Evolutionary conservation across 2,888 invertebrate genomes (phyloP).

Genomic region (Tetramorium bicarinatum): DNA sequence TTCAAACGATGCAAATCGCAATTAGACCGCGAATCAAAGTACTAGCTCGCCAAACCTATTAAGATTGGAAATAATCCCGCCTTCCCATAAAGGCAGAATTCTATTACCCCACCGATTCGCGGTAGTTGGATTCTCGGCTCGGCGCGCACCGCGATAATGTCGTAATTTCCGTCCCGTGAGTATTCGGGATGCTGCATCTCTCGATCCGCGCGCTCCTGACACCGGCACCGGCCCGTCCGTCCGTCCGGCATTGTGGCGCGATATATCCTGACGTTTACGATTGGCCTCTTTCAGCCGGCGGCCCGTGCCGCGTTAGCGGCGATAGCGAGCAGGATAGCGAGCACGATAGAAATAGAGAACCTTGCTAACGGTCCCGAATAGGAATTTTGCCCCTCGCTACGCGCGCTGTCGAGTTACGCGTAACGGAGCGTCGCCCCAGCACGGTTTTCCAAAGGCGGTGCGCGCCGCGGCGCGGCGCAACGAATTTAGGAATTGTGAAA

Average conservation of each 20-base stretch:
- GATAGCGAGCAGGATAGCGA: conserved; percentile 21
- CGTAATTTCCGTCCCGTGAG: conserved; percentile 11
- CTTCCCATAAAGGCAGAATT: conserved; percentile 18
- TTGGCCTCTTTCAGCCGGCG: conserved; percentile 29
- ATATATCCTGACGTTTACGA: conserved; percentile 29
- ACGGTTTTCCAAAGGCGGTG: conserved; percentile 20
- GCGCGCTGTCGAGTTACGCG: conserved; percentile 49
- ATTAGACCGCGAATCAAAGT: conserved; percentile 22
- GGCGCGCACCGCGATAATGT: neutral
- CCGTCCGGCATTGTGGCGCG: conserved; percentile 8
- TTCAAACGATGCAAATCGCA: conserved; percentile 18
- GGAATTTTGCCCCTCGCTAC: conserved; percentile 53
- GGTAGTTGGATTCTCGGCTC: neutral
- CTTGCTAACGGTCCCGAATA: conserved; percentile 54
- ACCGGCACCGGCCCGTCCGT: too few relatives aligned
- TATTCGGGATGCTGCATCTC: conserved; percentile 27
- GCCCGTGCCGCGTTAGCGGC: conserved; percentile 14
- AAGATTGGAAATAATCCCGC: conserved; percentile 27
- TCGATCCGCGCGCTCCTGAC: neutral
- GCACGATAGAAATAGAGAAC: conserved; percentile 51
- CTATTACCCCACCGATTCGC: conserved; percentile 19
- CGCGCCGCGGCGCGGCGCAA: neutral
- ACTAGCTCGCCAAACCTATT: neutral
- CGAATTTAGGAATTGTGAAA: conserved; percentile 25
- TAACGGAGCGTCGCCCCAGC: conserved; percentile 43